Conservation (phyloP, 2,888 invertebrate genomes). For the Ypsolopha scabrella region DNA sequence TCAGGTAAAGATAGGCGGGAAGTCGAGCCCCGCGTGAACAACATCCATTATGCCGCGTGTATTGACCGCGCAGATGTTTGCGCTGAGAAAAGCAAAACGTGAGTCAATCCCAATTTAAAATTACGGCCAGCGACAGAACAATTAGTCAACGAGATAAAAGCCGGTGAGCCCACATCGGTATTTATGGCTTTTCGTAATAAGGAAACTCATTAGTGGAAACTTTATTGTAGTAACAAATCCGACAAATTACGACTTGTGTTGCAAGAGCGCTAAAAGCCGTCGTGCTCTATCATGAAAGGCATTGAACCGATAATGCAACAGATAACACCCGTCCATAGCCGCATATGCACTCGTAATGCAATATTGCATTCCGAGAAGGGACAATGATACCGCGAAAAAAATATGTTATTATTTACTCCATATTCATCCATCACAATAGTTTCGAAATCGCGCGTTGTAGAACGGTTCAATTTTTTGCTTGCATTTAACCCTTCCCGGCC, state of each 20-base stretch:
- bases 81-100: neutral
- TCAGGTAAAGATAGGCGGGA: slow-evolving; percentile 44
- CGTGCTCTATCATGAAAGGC: neutral
- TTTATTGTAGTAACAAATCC: no score
- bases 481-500: neutral
- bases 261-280: neutral
- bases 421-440: neutral
- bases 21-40: slow-evolving; percentile 16
- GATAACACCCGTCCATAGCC: neutral
- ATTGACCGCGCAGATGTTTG: slow-evolving; percentile 38
- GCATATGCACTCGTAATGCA: neutral
- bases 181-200: no score
- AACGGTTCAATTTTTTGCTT: neutral
- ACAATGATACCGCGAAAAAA: neutral
- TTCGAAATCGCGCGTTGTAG: neutral
- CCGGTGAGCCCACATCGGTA: neutral
- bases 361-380: neutral
- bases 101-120: neutral
- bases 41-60: slow-evolving; percentile 21
- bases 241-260: neutral
- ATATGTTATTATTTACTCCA: neutral
- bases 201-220: no score
- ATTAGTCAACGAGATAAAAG: slow-evolving; percentile 42
- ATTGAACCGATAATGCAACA: neutral
- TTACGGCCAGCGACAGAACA: slow-evolving; percentile 10